These are phyloP conservation scores for Acanthurus leucopareius DNA, from an alignment of 2,797 vertebrate species.

Conservation along the genomic window DNA sequence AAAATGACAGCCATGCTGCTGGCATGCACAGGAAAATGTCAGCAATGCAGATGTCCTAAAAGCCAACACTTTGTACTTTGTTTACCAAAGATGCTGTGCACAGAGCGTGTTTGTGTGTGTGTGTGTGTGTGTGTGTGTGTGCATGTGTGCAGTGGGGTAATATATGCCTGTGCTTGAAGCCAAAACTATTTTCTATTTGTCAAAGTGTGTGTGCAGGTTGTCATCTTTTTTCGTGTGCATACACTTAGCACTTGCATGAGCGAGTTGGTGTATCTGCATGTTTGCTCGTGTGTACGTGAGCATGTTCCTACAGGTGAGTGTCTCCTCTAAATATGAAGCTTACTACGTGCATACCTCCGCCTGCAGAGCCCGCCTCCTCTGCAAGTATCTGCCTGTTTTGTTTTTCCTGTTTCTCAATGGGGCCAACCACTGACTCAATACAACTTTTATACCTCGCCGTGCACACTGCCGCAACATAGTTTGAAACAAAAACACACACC, in stretches of 20 bases:
- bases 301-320: constrained; percentile 45
- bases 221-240: neutral
- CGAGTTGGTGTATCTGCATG: neutral
- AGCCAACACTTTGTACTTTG: constrained; percentile 30
- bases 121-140: neutral
- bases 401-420: constrained; percentile 55
- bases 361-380: constrained; percentile 34
- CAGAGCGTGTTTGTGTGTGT: constrained; percentile 1
- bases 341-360: constrained; percentile 50
- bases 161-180: neutral
- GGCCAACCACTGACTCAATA: constrained; percentile 33
- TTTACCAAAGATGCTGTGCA: constrained; percentile 31
- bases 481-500: constrained; percentile 56
- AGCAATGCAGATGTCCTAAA: constrained; percentile 63
- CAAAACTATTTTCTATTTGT: constrained; percentile 3
- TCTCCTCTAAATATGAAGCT: constrained; percentile 23
- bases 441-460: constrained; percentile 39
- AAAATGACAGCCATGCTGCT: constrained; percentile 61
- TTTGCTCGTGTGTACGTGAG: neutral
- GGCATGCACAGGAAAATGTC: constrained; percentile 61
- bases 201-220: neutral
- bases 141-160: neutral
- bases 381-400: constrained; percentile 64
- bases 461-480: constrained; percentile 6
- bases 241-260: neutral